phyloP scores from a whole-genome alignment of 2,888 invertebrate genomes.

The Drosophila mettleri region DNA sequence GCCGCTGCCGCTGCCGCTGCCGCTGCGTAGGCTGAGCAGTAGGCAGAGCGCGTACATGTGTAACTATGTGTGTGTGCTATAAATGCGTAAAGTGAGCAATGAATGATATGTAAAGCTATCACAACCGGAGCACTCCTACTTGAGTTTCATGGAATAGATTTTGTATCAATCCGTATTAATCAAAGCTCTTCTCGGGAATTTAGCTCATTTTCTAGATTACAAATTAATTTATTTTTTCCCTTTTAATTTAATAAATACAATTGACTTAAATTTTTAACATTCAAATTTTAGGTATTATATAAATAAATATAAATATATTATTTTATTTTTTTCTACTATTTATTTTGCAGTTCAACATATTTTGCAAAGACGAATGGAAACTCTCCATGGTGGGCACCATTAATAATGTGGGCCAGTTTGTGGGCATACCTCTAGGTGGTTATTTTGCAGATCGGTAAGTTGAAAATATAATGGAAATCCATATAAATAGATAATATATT shows the following conservation, averaged over 20 bases:
- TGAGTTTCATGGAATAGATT: not conserved
- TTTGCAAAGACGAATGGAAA: conserved; percentile 87
- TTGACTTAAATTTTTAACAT: not conserved
- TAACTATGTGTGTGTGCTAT: no score
- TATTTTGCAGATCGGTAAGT: conserved; percentile 88
- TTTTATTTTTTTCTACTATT: not conserved
- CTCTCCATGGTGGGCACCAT: conserved; percentile 90
- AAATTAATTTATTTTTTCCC: not conserved
- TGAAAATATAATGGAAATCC: accelerated
- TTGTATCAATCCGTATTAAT: not conserved
- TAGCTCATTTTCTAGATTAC: not conserved
- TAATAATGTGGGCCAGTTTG: conserved; percentile 90
- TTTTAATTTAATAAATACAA: not conserved
- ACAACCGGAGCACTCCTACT: no score
- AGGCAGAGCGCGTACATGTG: no score
- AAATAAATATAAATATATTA: not conserved
- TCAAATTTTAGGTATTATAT: not conserved
- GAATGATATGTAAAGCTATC: no score
- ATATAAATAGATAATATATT: not conserved
- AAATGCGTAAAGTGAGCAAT: no score
- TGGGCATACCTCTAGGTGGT: conserved; percentile 89
- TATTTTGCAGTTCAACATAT: conserved; percentile 73
- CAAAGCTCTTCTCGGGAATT: not conserved
- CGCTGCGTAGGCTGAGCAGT: no score
- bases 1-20: no score